phyloP scores from a whole-genome alignment of 2,797 vertebrate species.

The Tinamus major region DNA sequence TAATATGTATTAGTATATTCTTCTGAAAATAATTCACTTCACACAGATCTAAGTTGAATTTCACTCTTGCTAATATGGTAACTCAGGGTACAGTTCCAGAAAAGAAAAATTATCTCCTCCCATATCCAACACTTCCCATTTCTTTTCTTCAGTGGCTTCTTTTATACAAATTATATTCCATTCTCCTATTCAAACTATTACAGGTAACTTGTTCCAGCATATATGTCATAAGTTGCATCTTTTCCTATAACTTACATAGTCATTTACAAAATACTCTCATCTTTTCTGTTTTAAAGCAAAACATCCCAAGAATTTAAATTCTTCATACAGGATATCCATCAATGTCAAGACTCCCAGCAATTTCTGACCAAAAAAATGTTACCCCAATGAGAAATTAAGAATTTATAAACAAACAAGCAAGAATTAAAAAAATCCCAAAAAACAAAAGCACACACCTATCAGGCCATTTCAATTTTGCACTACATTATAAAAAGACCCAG shows the following conservation, averaged over 20 bases:
- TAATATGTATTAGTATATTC: neutral
- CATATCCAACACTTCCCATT: neutral
- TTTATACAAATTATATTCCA: neutral
- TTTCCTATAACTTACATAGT: neutral
- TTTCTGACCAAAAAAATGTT: neutral
- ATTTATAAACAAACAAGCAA: neutral
- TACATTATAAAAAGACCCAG: neutral
- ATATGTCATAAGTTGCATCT: neutral
- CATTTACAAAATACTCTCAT: neutral
- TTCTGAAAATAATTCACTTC: neutral
- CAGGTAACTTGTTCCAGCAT: neutral
- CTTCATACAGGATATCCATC: neutral
- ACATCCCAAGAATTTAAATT: neutral
- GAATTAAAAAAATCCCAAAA: too few relatives aligned
- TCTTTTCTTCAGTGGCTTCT: neutral
- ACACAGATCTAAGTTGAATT: neutral
- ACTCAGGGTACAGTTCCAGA: neutral
- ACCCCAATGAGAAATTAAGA: neutral
- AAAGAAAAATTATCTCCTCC: neutral
- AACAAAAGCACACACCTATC: neutral
- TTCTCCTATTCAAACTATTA: neutral
- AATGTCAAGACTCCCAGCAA: neutral
- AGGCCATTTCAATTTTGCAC: neutral
- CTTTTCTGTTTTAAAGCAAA: neutral
- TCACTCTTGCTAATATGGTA: neutral